Conservation (phyloP, 2,113 vertebrate species). For the Dipodomys stephensi region DNA sequence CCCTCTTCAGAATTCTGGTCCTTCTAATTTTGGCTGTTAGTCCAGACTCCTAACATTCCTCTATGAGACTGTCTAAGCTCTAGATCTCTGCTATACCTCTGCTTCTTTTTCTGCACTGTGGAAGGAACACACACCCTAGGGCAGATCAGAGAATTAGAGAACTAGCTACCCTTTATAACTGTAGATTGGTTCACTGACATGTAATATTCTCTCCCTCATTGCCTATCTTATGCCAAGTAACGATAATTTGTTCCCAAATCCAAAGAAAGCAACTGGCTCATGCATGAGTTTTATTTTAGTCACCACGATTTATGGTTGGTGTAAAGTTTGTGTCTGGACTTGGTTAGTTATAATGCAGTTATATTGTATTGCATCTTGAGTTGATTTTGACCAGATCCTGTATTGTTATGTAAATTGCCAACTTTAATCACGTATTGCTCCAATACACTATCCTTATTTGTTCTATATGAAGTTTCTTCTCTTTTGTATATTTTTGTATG, state of each 20-base stretch:
- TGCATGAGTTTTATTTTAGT: conserved; percentile 52
- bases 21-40: too few species aligned
- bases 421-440: conserved; percentile 50
- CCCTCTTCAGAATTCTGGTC: too few species aligned
- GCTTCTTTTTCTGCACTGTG: too few species aligned
- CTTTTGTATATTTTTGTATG: conserved; percentile 1
- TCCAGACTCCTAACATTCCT: too few species aligned
- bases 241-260: conserved; percentile 45
- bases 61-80: too few species aligned
- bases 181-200: not conserved
- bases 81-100: too few species aligned
- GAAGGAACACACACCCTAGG: too few species aligned
- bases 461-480: conserved; percentile 49
- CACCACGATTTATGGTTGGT: conserved; percentile 35
- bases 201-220: not conserved
- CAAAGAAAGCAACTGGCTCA: conserved; percentile 17
- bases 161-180: not conserved
- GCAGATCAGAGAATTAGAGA: not conserved
- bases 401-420: conserved; percentile 64
- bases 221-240: conserved; percentile 44
- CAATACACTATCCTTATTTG: conserved; percentile 32
- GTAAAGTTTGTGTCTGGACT: conserved; percentile 67
- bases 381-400: conserved; percentile 61
- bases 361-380: conserved; percentile 52
- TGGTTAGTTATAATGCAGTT: conserved; percentile 48